Conservation (phyloP, 2,797 vertebrate genomes). For the Hylomyscus alleni region DNA sequence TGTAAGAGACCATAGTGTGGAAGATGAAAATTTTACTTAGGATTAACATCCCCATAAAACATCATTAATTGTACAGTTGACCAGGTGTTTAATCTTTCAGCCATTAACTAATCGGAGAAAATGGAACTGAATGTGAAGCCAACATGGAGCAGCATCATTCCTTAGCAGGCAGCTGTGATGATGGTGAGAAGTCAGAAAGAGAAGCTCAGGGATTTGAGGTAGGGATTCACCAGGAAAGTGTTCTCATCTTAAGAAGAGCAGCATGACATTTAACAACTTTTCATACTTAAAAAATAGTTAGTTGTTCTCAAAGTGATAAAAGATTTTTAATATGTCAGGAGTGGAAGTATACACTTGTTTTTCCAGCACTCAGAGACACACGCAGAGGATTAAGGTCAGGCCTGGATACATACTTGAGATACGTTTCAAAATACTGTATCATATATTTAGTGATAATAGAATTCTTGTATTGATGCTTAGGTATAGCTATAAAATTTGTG, state of each 20-base stretch:
- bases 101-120: slow-evolving; percentile 85
- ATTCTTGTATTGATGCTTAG: not conserved
- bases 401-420: not conserved
- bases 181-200: slow-evolving; percentile 73
- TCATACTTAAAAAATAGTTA: slow-evolving; percentile 33
- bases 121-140: slow-evolving; percentile 80
- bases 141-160: slow-evolving; percentile 81
- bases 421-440: no score
- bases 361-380: not conserved
- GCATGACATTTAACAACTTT: slow-evolving; percentile 2
- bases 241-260: not conserved
- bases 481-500: slow-evolving; percentile 8
- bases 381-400: not conserved
- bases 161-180: slow-evolving; percentile 79
- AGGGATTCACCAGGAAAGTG: slow-evolving; percentile 45
- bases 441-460: slow-evolving; percentile 58
- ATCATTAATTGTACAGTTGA: slow-evolving; percentile 55
- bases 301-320: slow-evolving; percentile 30
- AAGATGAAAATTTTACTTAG: slow-evolving; percentile 39
- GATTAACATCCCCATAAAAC: not conserved
- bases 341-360: not conserved
- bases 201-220: slow-evolving; percentile 82
- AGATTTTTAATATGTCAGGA: not conserved
- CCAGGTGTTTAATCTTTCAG: slow-evolving; percentile 84
- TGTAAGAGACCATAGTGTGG: not conserved